Evolutionary conservation across 2,888 invertebrate species (phyloP), one percentile per base, ranked within the genome.

Genomic region (Phalera bucephala): DNA sequence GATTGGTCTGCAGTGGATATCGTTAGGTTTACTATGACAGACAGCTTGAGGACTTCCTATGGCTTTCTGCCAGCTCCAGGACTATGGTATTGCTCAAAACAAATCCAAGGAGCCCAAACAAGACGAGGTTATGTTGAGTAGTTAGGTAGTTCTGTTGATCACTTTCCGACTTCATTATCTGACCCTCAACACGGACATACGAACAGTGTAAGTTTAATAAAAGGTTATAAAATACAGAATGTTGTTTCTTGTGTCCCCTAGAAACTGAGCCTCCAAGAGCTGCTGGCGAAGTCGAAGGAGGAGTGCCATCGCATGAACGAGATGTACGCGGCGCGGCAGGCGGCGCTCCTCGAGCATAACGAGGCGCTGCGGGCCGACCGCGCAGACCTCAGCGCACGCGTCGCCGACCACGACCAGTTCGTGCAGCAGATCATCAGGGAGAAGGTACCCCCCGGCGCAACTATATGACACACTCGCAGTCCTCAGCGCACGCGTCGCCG

Each of bases 261-360:
- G 88, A 88, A 80, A 66, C 33, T 68, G 6, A 74, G 72, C 0
- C 72, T 88, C 0, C 79, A 83, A 72, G 88, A 86, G 47, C 60
- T 75, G 1, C 64, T 88, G 2, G 51, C 69, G 0, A 77, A 80
- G 33, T 88, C 87, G 0, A 87, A 82, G 33, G 82, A 73, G 13
- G 88, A 89, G 30, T 88, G 87, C 40, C 88, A 88, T 52, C 80
- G 83, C 31, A 88, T 88, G 51, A 88, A 89, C 64, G 88, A 87
- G 52, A 84, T 85, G 83, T 89, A 88, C 53, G 82, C 86, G 6
- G 47, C 69, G 13, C 64, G 88, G 0, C 88, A 89, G 59, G 63
- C 76, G 0, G 68, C 73, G 0, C 51, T 89, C 7, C 56, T 81
- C 0, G 82, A 80, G 32, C 67, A 83, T 54, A 82, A 80, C 42